A percentile compares a stretch with the other conserved stretches of the same genome.
These are phyloP conservation scores for Phymanthus crucifer DNA, from an alignment of 92 coral and sea anemone species.

Conservation along the genomic window DNA sequence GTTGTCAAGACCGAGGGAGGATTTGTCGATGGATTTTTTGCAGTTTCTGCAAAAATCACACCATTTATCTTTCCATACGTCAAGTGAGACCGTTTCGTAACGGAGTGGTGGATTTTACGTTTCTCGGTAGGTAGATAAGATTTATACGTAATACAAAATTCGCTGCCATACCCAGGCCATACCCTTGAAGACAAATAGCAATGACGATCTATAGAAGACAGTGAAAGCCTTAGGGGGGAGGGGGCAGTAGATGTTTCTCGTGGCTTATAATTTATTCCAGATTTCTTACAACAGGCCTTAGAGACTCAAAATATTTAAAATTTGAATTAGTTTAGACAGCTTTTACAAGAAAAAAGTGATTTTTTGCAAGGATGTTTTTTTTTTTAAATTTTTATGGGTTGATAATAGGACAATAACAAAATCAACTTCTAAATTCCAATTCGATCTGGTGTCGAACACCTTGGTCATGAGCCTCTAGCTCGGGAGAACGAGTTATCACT, in stretches of 20 bases:
- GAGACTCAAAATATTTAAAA: no score
- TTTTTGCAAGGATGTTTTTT: no score
- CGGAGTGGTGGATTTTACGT: not conserved
- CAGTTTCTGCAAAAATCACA: not conserved
- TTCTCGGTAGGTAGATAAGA: constrained; percentile 8
- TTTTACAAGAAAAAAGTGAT: no score
- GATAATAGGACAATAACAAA: no score
- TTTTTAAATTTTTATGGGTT: no score
- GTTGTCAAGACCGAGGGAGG: constrained; percentile 2
- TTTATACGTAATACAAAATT: constrained; percentile 7
- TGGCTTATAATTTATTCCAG: not conserved
- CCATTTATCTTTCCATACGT: not conserved
- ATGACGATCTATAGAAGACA: constrained; percentile 11
- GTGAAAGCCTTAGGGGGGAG: not conserved
- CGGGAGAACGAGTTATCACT: no score
- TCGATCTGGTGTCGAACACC: no score
- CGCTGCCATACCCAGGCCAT: not conserved
- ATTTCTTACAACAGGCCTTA: not conserved
- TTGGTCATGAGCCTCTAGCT: no score
- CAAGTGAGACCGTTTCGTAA: not conserved
- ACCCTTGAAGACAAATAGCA: not conserved
- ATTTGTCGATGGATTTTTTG: not conserved
- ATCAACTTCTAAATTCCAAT: no score
- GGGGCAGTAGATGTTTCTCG: not conserved
- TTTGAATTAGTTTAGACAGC: no score